Evolutionary conservation across 2,888 invertebrate genomes (phyloP).

Genomic region (Dicranocentrus wangi): DNA sequence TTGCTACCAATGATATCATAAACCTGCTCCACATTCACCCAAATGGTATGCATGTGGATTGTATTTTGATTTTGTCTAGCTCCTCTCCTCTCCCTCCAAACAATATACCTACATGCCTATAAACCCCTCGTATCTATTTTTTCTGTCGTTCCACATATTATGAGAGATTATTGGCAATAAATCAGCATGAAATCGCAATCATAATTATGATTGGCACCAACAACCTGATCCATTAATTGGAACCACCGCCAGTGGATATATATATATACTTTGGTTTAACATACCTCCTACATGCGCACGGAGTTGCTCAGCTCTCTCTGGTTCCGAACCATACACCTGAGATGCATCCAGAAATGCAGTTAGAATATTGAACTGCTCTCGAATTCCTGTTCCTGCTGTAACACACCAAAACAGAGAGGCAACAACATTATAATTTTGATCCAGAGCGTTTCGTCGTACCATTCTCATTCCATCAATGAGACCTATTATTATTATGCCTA

Average conservation of each 20-base stretch:
- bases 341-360: slow-evolving; percentile 72
- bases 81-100: neutral
- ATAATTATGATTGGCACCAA: neutral
- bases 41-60: neutral
- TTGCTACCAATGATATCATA: too few relatives aligned
- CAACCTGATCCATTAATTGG: too few relatives aligned
- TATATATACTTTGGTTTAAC: neutral
- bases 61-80: neutral
- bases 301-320: slow-evolving; percentile 65
- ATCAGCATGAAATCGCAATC: slow-evolving; percentile 27
- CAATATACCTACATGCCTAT: too few relatives aligned
- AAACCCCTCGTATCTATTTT: neutral
- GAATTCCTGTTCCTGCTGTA: slow-evolving; percentile 64
- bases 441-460: too few relatives aligned
- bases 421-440: neutral
- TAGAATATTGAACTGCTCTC: slow-evolving; percentile 72
- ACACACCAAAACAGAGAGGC: slow-evolving; percentile 5
- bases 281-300: slow-evolving; percentile 60
- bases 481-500: neutral
- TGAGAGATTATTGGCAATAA: slow-evolving; percentile 27
- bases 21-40: slow-evolving; percentile 9
- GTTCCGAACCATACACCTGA: slow-evolving; percentile 72
- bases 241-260: neutral
- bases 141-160: slow-evolving; percentile 21
- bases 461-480: neutral